Evolutionary conservation across 35 echinoderm and acorn worm genomes (phyloP).

Genomic region (Patiria miniata): DNA sequence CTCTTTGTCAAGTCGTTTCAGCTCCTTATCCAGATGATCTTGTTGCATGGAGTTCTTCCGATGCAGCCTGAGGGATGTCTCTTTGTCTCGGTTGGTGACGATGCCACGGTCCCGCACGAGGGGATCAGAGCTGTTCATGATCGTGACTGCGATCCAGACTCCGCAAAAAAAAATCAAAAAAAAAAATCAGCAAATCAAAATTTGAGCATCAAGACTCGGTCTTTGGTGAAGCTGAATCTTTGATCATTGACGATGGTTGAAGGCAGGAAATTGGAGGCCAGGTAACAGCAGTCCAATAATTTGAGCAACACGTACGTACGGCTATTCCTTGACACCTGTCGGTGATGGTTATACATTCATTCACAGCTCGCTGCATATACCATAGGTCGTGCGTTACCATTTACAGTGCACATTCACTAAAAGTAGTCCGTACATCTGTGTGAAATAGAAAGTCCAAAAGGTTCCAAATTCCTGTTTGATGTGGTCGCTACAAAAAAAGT

Average conservation of each 20-base stretch:
- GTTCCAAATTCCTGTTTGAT: too few species aligned
- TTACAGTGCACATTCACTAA: too few species aligned
- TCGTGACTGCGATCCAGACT: background rate
- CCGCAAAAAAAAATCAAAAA: background rate
- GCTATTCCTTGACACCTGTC: too few species aligned
- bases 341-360: too few species aligned
- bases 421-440: too few species aligned
- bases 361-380: too few species aligned
- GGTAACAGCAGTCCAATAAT: background rate
- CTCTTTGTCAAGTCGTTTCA: constrained; percentile 4
- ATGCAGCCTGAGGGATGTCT: background rate
- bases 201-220: background rate
- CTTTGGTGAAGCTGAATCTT: background rate
- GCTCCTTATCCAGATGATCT: background rate
- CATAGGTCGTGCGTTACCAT: too few species aligned
- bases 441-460: too few species aligned
- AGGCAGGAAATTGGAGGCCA: background rate
- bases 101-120: background rate
- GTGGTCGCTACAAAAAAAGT: too few species aligned
- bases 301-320: background rate
- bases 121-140: constrained; percentile 1
- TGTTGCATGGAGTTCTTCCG: constrained; percentile 10
- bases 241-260: background rate
- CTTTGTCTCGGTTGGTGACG: background rate
- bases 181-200: background rate